Evolutionary conservation across 1,140 invertebrate species (phyloP).

Genomic region (Drosophila triauraria): DNA sequence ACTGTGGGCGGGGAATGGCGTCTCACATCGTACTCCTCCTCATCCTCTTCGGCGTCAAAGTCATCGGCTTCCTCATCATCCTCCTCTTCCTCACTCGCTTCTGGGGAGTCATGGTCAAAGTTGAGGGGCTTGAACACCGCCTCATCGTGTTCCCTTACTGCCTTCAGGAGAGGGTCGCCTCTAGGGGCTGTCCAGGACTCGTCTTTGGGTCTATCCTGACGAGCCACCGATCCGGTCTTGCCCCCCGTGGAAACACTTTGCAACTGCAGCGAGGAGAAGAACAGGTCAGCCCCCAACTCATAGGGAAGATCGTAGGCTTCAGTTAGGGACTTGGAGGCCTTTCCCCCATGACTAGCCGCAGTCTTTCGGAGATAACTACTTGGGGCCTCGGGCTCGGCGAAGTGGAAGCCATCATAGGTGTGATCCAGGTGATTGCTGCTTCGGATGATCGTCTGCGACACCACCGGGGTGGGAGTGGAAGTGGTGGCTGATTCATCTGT

Average conservation of each 20-base stretch:
- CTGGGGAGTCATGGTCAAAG: slow-evolving; percentile 78
- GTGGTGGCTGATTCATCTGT: slow-evolving; percentile 5
- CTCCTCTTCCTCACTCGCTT: slow-evolving; percentile 85
- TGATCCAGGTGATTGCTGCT: slow-evolving; percentile 52
- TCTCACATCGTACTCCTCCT: slow-evolving; percentile 86
- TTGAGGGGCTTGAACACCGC: slow-evolving; percentile 81
- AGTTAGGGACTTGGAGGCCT: slow-evolving; percentile 68
- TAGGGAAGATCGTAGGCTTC: slow-evolving; percentile 84
- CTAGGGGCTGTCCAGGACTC: slow-evolving; percentile 46
- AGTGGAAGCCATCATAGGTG: slow-evolving; percentile 75
- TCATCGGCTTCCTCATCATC: slow-evolving; percentile 73
- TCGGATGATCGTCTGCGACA: slow-evolving; percentile 57
- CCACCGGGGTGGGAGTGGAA: slow-evolving; percentile 37
- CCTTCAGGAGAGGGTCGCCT: slow-evolving; percentile 87
- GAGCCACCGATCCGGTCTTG: slow-evolving; percentile 71
- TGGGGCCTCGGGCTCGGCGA: slow-evolving; percentile 84
- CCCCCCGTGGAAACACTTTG: slow-evolving; percentile 89
- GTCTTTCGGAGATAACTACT: slow-evolving; percentile 65
- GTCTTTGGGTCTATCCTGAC: slow-evolving; percentile 33
- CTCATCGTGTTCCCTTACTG: slow-evolving; percentile 86
- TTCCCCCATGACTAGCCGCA: slow-evolving; percentile 67
- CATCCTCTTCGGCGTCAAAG: slow-evolving; percentile 86
- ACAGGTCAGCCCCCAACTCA: slow-evolving; percentile 91
- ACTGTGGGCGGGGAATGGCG: slow-evolving; percentile 85
- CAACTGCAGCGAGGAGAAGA: slow-evolving; percentile 93